Evolutionary conservation across 2,113 vertebrate species (phyloP).

Genomic region (Melanostigma gelatinosum): DNA sequence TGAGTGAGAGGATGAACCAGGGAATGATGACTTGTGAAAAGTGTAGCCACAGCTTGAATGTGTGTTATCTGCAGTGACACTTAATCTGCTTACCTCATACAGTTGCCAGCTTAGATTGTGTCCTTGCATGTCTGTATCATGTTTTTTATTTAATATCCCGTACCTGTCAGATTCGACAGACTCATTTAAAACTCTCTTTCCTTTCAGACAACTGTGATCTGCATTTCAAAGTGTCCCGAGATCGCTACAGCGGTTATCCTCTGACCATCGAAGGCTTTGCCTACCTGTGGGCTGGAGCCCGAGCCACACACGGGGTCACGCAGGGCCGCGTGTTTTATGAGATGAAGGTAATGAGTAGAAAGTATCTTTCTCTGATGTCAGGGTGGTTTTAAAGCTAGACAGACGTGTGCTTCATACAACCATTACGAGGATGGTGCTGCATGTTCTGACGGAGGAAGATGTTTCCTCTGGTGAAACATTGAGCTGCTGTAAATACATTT

Average conservation of each 20-base stretch:
- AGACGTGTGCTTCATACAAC: background rate
- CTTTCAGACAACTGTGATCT: slow-evolving; percentile 91
- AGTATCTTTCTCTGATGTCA: background rate
- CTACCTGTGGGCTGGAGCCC: slow-evolving; percentile 91
- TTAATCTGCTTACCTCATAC: background rate
- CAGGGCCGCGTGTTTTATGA: slow-evolving; percentile 89
- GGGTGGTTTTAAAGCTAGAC: background rate
- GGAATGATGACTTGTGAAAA: background rate
- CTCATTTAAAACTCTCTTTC: background rate
- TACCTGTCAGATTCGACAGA: background rate
- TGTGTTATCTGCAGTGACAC: background rate
- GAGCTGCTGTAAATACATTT: background rate
- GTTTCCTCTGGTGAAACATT: background rate
- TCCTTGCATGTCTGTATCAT: background rate
- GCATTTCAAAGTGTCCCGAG: slow-evolving; percentile 92
- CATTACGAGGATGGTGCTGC: background rate
- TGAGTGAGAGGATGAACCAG: slow-evolving; percentile 74
- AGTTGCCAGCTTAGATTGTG: no score
- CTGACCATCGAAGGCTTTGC: slow-evolving; percentile 93
- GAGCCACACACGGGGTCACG: slow-evolving; percentile 88
- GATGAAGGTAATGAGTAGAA: slow-evolving; percentile 85
- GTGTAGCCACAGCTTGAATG: background rate
- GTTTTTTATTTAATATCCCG: background rate
- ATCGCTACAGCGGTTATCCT: slow-evolving; percentile 90
- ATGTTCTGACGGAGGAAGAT: background rate